Base-by-base conservation (phyloP, 2,797 vertebrate genomes). In the Acanthopagrus latus region DNA sequence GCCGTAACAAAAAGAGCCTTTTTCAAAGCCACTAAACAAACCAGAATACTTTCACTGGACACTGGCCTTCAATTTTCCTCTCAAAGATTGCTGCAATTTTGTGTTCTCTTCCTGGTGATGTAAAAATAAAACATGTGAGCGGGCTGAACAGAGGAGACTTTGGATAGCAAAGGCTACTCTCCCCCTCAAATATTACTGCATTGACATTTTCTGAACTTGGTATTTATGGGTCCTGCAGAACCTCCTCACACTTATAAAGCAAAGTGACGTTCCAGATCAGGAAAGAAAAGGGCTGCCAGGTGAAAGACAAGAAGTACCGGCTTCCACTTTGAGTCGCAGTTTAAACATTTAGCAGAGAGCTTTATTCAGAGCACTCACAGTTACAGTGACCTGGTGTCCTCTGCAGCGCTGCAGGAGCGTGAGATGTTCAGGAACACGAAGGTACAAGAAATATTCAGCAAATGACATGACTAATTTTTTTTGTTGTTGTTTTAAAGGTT, bases 341-440 rank as follows among this genome's bases (percentile, higher is more conserved):
- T 71, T 13, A 29, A 72, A 62, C 54, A 51, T 78, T 75, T 64
- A 81, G 41, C 57, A 6, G 10, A 5, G 27, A 38, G 63, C 41
- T 58, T 78, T 20, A 71, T 78, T 57, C 63, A 71, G 8, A 0
- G 17, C 5, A 38, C 38, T 38, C 7, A 38, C 8, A 33, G 33
- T 38, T 8, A 38, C 33, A 38, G 38, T 38, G 38, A 38, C 38
- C 38, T 38, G 38, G 2, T 10, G 38, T 38, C 38, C 38, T 38
- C 38, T 3, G 38, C 7, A 38, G 33, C 33, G 33, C 33, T 9
- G 33, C 6, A 38, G 14, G 5, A 12, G 3, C 44, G 10, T 46
- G 1, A 46, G 14, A 46, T 1, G 3, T 14, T 16, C 44, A 46
- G 12, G 6, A 50, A 21, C 25, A 58, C 27, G 14, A 6, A 21